A percentile compares a stretch with the other conserved stretches of the same genome.
phyloP scores from a whole-genome alignment of 2,113 vertebrate genomes.

The Turdus rufiventris region DNA sequence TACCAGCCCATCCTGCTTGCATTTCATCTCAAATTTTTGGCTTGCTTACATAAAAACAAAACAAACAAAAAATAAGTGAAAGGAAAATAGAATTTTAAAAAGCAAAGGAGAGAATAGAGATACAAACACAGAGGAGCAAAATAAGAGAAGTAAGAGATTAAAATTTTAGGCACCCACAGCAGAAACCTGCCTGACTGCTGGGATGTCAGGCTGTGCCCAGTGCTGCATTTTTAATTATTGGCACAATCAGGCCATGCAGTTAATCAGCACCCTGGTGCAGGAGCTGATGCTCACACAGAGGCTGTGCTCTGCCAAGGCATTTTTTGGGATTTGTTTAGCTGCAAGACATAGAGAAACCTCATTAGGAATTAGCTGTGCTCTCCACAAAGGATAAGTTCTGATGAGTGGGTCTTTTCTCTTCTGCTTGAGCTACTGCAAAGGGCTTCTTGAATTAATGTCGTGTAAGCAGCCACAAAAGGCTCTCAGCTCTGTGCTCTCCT shows the following conservation, averaged over 20 bases:
- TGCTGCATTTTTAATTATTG: neutral
- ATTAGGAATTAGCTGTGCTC: neutral
- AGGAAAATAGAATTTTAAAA: neutral
- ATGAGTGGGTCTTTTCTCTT: slow-evolving; percentile 32
- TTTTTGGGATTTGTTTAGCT: neutral
- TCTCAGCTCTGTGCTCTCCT: neutral
- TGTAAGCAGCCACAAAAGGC: neutral
- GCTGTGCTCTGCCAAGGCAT: neutral
- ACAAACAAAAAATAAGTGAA: neutral
- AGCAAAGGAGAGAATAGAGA: neutral
- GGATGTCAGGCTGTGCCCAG: neutral
- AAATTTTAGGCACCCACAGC: neutral
- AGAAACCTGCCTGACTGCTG: neutral
- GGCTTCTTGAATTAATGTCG: slow-evolving; percentile 34
- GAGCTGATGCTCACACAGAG: neutral
- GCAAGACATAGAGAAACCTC: neutral
- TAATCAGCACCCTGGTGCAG: neutral
- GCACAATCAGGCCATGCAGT: neutral
- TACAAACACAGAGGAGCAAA: neutral
- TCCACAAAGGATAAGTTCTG: slow-evolving; percentile 34
- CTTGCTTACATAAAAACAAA: neutral
- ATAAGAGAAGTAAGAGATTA: neutral
- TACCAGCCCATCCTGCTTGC: neutral
- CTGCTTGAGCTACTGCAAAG: neutral
- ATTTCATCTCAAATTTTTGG: neutral